Evolutionary conservation across 1,140 invertebrate species (phyloP).

Genomic region (Heliconius himera): DNA sequence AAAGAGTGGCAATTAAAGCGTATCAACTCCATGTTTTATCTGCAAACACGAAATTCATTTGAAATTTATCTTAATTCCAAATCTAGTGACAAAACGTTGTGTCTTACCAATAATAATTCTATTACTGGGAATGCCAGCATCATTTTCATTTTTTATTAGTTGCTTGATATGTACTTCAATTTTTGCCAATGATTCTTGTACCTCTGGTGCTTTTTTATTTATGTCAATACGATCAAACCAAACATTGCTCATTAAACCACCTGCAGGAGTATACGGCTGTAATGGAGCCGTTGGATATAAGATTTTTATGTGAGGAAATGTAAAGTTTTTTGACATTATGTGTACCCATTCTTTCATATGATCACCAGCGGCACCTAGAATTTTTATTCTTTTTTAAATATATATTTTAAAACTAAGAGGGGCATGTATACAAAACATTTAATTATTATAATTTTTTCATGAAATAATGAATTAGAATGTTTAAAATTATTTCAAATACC

Average conservation of each 20-base stretch:
- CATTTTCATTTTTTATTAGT: constrained; percentile 85
- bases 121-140: constrained; percentile 83
- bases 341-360: constrained; percentile 85
- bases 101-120: constrained; percentile 85
- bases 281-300: constrained; percentile 87
- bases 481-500: constrained; percentile 44
- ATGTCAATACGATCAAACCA: constrained; percentile 87
- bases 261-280: constrained; percentile 85
- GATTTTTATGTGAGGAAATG: constrained; percentile 86
- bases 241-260: constrained; percentile 84
- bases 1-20: too few relatives aligned
- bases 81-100: neutral
- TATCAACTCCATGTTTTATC: too few relatives aligned
- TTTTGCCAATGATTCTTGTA: constrained; percentile 82
- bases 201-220: constrained; percentile 83
- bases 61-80: neutral
- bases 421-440: neutral
- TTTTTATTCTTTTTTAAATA: neutral
- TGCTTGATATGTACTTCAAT: constrained; percentile 82
- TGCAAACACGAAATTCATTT: too few relatives aligned
- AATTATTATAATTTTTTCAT: neutral
- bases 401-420: neutral
- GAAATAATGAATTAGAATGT: neutral
- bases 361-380: constrained; percentile 84
- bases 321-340: constrained; percentile 82